These are phyloP conservation scores for Rhynchotus rufescens DNA, from an alignment of 2,797 vertebrate species.

Conservation along the genomic window DNA sequence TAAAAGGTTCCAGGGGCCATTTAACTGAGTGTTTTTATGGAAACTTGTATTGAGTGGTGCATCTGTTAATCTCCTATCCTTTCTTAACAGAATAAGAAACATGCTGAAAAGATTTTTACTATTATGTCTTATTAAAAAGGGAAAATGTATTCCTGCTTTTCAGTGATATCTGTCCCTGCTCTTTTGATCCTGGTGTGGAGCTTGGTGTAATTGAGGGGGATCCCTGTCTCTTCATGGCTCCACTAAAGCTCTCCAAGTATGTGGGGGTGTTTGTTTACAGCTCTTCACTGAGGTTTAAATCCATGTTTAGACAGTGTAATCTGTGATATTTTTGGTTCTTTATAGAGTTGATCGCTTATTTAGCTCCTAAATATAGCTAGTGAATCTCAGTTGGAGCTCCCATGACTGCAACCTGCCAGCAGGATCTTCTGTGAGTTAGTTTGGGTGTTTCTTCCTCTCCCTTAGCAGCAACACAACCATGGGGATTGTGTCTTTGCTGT, in stretches of 20 bases:
- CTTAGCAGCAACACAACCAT: neutral
- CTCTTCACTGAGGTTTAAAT: neutral
- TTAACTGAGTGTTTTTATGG: slow-evolving; percentile 21
- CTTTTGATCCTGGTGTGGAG: neutral
- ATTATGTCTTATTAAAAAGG: neutral
- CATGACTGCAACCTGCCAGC: neutral
- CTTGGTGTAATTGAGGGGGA: neutral
- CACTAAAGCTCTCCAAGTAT: neutral
- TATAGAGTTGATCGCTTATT: slow-evolving; percentile 8
- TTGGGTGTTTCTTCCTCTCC: neutral
- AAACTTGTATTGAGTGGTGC: slow-evolving; percentile 2
- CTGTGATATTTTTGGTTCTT: neutral
- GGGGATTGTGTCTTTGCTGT: neutral
- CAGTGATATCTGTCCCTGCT: neutral
- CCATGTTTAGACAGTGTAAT: slow-evolving; percentile 12
- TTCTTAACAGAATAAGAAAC: neutral
- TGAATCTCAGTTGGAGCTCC: neutral
- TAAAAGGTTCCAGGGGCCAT: slow-evolving; percentile 25
- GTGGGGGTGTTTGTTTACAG: neutral
- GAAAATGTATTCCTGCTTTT: neutral
- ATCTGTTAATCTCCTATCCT: slow-evolving; percentile 6
- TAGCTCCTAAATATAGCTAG: slow-evolving; percentile 14
- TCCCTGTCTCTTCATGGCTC: neutral
- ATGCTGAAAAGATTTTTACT: neutral
- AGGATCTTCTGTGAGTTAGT: neutral